Evolutionary conservation across 2,888 invertebrate species (phyloP), one percentile per base, ranked within the genome.

Genomic region (Pachycephus smyrnensis): DNA sequence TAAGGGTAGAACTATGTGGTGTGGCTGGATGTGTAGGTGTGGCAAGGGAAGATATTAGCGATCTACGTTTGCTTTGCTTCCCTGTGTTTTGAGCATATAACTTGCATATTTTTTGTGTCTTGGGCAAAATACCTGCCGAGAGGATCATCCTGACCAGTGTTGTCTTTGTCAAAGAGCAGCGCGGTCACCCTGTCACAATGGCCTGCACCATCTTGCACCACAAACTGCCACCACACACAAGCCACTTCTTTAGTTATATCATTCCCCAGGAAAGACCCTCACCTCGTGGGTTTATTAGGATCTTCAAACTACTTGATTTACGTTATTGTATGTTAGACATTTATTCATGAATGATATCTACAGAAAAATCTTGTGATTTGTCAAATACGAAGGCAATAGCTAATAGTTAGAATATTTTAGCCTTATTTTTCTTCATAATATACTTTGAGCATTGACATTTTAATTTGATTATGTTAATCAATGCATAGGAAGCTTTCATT

Each of bases 131-230:
- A 96, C 97, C 97, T 97, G 94, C 98, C 98, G 89, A 98, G 95
- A 88, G 95, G 95, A 93, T 98, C 98, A 93, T 98, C 98, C 91
- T 95, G 95, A 91, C 96, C 96, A 87, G 97, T 95, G 90, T 96
- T 95, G 94, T 98, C 98, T 95, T 97, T 97, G 94, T 98, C 98
- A 94, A 94, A 97, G 88, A 98, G 95, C 91, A 96, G 94, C 89
- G 92, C 92, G 89, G 96, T 92, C 87, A 94, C 84, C 84, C 84
- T 87, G 88, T 86, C 87, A 88, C 87, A 84, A 82, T 88, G 85
- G 83, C 89, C 90, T 82, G 87, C 88, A 84, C 87, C 86, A 84
- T 92, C 92, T 90, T 94, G 94, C 93, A 95, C 93, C 92, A 93
- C 91, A 90, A 93, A 94, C 94, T 94, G 92, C 87, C 91, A 90